A percentile compares a stretch with the other conserved stretches of the same genome.
phyloP scores from a whole-genome alignment of 2,888 invertebrate genomes.

The Piscicola geometra region DNA sequence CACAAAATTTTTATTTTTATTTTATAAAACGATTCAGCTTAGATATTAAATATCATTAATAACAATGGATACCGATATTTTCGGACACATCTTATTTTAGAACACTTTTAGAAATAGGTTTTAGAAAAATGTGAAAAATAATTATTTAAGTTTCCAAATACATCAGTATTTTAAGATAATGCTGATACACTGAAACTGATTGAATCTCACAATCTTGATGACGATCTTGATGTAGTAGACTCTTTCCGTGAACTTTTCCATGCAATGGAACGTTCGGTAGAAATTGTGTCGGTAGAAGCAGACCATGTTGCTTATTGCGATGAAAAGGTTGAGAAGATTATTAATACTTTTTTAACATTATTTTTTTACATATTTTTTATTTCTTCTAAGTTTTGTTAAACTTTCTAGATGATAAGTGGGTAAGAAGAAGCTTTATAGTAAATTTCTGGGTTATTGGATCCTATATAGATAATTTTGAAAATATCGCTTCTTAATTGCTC shows the following conservation, averaged over 20 bases:
- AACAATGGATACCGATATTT: too few relatives aligned
- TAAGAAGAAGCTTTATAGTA: too few relatives aligned
- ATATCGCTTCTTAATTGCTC: background rate
- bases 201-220: conserved; percentile 24
- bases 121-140: too few relatives aligned
- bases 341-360: background rate
- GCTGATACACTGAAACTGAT: background rate
- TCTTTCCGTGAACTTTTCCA: conserved; percentile 33
- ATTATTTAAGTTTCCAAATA: too few relatives aligned
- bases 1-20: too few relatives aligned
- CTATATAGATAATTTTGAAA: too few relatives aligned
- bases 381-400: background rate
- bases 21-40: too few relatives aligned
- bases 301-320: conserved; percentile 16
- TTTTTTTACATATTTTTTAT: background rate
- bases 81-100: too few relatives aligned
- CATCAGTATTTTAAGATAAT: background rate
- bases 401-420: too few relatives aligned
- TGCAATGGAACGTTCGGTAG: conserved; percentile 30
- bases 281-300: conserved; percentile 31
- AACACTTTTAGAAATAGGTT: background rate
- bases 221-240: conserved; percentile 29
- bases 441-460: too few relatives aligned
- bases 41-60: too few relatives aligned
- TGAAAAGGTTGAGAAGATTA: background rate